A percentile compares a stretch with the other conserved stretches of the same genome.
Evolutionary conservation across 2,797 vertebrate species (phyloP).

Genomic region (Eleutherodactylus coqui): DNA sequence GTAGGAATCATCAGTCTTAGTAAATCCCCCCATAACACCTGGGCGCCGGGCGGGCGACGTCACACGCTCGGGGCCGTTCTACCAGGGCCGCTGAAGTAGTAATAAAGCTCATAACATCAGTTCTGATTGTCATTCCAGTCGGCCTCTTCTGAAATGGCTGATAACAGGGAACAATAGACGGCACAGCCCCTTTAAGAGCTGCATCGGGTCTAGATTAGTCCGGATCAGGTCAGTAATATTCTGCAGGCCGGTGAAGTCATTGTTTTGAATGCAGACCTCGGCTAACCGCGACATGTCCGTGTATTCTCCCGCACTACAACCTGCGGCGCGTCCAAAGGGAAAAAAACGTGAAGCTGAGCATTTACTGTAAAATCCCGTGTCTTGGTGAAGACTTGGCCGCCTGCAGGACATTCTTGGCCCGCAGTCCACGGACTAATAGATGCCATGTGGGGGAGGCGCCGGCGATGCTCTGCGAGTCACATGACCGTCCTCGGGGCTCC

Average conservation of each 20-base stretch:
- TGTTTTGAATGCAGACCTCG: constrained; percentile 8
- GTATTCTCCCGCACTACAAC: constrained; percentile 22
- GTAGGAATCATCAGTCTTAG: too few relatives aligned
- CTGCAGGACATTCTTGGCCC: constrained; percentile 31
- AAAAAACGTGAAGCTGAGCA: not conserved
- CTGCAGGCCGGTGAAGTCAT: not conserved
- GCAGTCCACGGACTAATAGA: constrained; percentile 29
- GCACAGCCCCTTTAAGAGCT: not conserved
- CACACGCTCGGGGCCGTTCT: too few relatives aligned
- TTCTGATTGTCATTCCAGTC: too few relatives aligned
- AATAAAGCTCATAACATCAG: not conserved
- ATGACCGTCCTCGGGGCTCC: not conserved
- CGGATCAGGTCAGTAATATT: not conserved
- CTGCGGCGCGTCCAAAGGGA: constrained; percentile 16
- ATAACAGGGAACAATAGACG: not conserved
- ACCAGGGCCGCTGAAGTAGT: too few relatives aligned
- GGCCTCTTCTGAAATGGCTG: not conserved
- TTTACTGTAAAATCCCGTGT: constrained; percentile 30
- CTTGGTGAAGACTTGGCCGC: constrained; percentile 10
- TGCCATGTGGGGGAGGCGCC: constrained; percentile 46
- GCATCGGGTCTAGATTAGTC: not conserved
- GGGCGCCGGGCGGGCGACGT: too few relatives aligned
- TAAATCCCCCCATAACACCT: too few relatives aligned
- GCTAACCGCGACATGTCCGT: not conserved
- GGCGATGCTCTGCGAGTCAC: constrained; percentile 17